Evolutionary conservation across 2,888 invertebrate genomes (phyloP), one percentile per base, ranked within the genome.

Genomic region (Megalurothrips usitatus): DNA sequence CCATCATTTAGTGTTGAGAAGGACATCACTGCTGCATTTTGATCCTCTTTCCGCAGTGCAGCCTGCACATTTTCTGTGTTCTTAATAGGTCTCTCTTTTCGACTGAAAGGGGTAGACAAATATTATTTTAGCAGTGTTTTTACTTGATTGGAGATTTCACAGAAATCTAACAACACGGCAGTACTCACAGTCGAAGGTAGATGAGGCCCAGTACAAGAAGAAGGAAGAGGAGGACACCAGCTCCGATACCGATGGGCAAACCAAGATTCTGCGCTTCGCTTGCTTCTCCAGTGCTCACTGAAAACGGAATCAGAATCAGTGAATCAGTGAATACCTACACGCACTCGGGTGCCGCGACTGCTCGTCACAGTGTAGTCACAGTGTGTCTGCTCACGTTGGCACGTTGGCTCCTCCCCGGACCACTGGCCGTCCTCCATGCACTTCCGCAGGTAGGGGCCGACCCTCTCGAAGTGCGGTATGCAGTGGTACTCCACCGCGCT

Each of bases 401-500:
- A 97, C 84, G 90, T 90, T 0, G 96, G 96, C 84, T 95, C 94
- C 80, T 94, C 94, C 0, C 96, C 96, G 6, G 95, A 95, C 96
- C 97, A 97, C 79, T 90, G 89, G 6, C 94, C 96, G 82, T 93
- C 94, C 81, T 95, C 95, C 87, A 92, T 89, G 86, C 96, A 97
- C 86, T 94, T 94, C 82, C 96, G 89, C 28, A 95, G 87, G 86
- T 94, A 94, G 0, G 94, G 93, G 0, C 96, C 96, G 0, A 93
- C 92, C 14, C 95, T 90, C 85, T 94, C 93, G 88, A 90, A 96
- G 84, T 93, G 94, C 3, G 96, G 96, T 81, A 96, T 87, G 86
- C 97, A 97, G 86, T 96, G 96, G 87, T 96, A 96, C 86, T 96
- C 96, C 0, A 95, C 93, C 0, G 94, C 93, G 81, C 95, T 94